Conservation (phyloP, 2,113 vertebrate genomes). For the Lamprotornis superbus region DNA sequence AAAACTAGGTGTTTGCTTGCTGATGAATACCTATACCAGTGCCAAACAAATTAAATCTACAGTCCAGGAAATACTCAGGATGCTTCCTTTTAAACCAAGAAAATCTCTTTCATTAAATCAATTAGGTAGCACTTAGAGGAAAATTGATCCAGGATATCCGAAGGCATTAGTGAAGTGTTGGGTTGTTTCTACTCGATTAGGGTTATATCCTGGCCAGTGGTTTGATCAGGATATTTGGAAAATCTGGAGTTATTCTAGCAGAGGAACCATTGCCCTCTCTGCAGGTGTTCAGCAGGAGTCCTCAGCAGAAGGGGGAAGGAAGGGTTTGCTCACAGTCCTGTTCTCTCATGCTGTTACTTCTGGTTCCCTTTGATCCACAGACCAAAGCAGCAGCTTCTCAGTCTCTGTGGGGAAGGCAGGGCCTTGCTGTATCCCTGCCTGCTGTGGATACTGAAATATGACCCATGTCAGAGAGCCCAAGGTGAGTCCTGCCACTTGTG, state of each 20-base stretch:
- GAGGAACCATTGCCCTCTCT: neutral
- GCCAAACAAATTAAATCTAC: neutral
- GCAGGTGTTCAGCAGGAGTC: neutral
- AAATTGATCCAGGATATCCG: neutral
- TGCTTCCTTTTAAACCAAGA: neutral
- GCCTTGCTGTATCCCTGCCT: neutral
- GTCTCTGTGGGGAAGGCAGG: neutral
- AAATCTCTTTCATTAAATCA: neutral
- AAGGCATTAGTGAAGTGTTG: neutral
- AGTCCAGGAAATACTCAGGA: neutral
- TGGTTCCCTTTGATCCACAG: neutral
- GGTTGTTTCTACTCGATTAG: neutral
- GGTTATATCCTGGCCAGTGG: neutral
- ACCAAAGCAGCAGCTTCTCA: neutral
- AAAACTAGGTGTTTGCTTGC: neutral
- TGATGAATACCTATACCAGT: neutral
- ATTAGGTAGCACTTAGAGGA: neutral
- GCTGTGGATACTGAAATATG: neutral
- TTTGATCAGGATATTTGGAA: neutral
- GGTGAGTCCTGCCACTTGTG: rapidly evolving
- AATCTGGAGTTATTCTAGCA: neutral
- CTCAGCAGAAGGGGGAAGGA: neutral
- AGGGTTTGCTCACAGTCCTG: neutral
- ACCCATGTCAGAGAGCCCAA: rapidly evolving
- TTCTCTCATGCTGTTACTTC: neutral